Evolutionary conservation across 1,140 invertebrate species (phyloP).

Genomic region (Dendrolimus punctatus): DNA sequence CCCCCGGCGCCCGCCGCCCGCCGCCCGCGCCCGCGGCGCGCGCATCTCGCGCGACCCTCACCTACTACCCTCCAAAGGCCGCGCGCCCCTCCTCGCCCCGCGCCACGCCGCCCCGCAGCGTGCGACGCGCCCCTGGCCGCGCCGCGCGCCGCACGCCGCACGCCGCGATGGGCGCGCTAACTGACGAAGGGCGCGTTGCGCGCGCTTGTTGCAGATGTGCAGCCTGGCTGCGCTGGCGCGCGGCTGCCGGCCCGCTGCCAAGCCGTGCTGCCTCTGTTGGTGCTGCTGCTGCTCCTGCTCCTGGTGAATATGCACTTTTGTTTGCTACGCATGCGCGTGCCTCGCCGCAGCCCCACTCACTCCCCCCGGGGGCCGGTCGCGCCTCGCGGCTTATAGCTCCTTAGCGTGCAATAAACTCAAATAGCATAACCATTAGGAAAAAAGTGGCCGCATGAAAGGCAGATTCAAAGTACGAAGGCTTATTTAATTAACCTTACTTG

Average conservation of each 20-base stretch:
- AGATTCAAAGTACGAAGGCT: no score
- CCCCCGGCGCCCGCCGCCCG: conserved; percentile 8
- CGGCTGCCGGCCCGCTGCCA: conserved; percentile 66
- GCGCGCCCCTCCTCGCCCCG: conserved; percentile 16
- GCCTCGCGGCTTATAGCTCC: background rate
- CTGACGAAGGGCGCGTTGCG: conserved; percentile 2
- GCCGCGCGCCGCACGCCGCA: conserved; percentile 1
- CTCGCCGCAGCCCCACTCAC: background rate
- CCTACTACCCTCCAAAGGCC: conserved; percentile 45
- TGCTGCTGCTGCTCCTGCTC: conserved; percentile 71
- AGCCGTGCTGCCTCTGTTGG: conserved; percentile 69
- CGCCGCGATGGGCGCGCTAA: conserved; percentile 2
- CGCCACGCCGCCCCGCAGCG: conserved; percentile 4
- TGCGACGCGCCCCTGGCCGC: conserved; percentile 3
- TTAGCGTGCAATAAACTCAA: no score
- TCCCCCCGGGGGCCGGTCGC: background rate
- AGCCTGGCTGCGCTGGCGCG: conserved; percentile 69
- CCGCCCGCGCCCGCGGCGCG: conserved; percentile 1
- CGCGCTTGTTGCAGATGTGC: conserved; percentile 64
- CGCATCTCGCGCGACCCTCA: conserved; percentile 35
- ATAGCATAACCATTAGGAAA: no score
- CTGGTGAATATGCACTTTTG: conserved; percentile 39
- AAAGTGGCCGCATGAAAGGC: no score
- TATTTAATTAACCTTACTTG: no score
- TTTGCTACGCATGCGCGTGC: background rate